A percentile compares a stretch with the other conserved stretches of the same genome.
These are phyloP conservation scores for Alectura lathami DNA, from an alignment of 2,113 vertebrate species.

Conservation along the genomic window DNA sequence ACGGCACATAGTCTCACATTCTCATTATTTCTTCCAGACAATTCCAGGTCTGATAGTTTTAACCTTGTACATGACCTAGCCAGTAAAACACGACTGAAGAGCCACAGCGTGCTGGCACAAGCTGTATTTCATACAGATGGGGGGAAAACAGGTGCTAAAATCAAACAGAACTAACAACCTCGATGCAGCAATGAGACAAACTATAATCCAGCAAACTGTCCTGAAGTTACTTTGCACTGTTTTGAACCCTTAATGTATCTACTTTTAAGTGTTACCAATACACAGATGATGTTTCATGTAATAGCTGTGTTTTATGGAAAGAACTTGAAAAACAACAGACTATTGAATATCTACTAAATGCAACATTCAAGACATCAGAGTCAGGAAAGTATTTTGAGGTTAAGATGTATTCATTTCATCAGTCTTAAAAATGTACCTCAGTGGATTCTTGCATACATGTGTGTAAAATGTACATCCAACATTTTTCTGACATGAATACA, in stretches of 20 bases:
- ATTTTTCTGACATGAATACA: not conserved
- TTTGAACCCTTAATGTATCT: not conserved
- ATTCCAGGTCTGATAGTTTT: not conserved
- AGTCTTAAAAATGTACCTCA: not conserved
- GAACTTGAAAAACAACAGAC: not conserved
- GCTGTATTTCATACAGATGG: not conserved
- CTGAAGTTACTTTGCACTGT: not conserved
- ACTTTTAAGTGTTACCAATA: not conserved
- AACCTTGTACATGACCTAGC: not conserved
- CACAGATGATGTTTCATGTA: not conserved
- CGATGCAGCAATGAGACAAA: not conserved
- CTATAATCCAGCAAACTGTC: not conserved
- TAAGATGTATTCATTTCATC: not conserved
- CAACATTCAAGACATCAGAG: not conserved
- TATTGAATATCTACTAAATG: not conserved
- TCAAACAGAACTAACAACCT: not conserved
- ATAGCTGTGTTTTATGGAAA: not conserved
- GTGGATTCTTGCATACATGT: accelerated
- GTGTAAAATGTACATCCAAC: not conserved
- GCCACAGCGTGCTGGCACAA: not conserved
- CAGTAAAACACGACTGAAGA: not conserved
- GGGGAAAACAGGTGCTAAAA: not conserved
- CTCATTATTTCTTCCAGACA: not conserved
- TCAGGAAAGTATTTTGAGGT: not conserved
- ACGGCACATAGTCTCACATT: not conserved